These are phyloP conservation scores for Eriosoma lanigerum DNA, from an alignment of 1,140 invertebrate species.

Conservation along the genomic window DNA sequence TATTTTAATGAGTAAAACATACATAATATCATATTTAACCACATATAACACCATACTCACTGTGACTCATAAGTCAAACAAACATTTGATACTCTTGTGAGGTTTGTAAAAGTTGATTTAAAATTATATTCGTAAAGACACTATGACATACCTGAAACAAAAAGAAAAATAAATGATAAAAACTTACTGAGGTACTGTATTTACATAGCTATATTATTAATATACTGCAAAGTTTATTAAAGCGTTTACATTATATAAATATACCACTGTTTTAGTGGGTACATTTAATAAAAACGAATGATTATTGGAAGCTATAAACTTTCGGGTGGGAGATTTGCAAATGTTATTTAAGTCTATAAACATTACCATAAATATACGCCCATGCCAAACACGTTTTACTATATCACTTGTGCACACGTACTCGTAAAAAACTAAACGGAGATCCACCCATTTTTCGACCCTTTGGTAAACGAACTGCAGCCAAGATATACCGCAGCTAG, in stretches of 20 bases:
- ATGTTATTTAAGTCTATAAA: conserved; percentile 40
- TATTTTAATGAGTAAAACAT: no score
- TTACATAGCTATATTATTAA: not conserved
- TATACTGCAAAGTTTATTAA: not conserved
- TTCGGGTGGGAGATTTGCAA: not conserved
- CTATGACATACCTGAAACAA: conserved; percentile 12
- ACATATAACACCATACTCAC: no score
- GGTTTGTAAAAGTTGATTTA: no score
- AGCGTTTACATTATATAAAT: not conserved
- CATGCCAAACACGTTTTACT: conserved; percentile 29
- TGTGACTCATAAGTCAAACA: no score
- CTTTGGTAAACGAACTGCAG: conserved; percentile 5
- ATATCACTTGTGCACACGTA: conserved; percentile 18
- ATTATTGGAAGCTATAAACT: not conserved
- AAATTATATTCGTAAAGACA: no score
- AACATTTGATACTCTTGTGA: no score
- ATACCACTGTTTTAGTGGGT: not conserved
- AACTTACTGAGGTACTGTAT: not conserved
- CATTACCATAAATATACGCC: conserved; percentile 49
- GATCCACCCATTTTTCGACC: conserved; percentile 47
- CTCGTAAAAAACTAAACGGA: conserved; percentile 35
- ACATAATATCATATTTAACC: no score
- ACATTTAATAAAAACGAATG: conserved; percentile 26
- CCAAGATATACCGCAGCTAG: not conserved
- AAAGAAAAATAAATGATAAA: not conserved